Evolutionary conservation across 2,113 vertebrate genomes (phyloP), one percentile per base, ranked within the genome.

Genomic region (Chaetops frenatus): DNA sequence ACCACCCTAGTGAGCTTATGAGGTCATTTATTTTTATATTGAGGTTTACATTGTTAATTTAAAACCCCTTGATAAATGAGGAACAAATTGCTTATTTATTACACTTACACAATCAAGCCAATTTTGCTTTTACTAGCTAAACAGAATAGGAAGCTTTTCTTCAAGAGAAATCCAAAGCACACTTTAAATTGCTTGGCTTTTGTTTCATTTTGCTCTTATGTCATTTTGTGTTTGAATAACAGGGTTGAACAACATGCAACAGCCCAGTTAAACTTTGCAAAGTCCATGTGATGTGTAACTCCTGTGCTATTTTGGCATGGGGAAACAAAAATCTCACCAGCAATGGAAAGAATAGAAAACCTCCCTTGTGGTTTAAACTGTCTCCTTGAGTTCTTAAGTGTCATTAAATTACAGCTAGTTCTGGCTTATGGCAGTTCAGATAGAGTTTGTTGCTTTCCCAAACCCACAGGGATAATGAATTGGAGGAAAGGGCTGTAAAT

Each of bases 301-400:
- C 50, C 29, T 93, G 60, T 92, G 92, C 90, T 91, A 42, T 95
- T 95, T 95, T 96, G 93, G 90, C 83, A 76, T 20, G 38, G 36
- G 50, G 72, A 89, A 93, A 72, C 51, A 74, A 93, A 97, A 96
- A 90, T 69, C 76, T 94, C 82, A 76, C 76, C 64, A 86, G 90
- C 77, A 73, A 54, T 94, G 86, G 80, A 95, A 96, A 95, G 78
- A 96, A 91, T 91, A 92, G 88, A 94, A 95, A 87, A 89, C 40
- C 38, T 92, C 92, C 47, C 89, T 61, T 91, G 86, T 91, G 94
- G 81, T 95, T 97, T 92, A 70, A 96, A 77, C 88, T 95, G 89
- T 95, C 91, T 96, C 54, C 29, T 94, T 85, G 69, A 73, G 70
- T 94, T 95, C 92, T 92, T 94, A 96, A 96, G 73, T 85, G 73